Percentiles rank a stretch among this genome's conserved stretches.
Conservation (phyloP, 2,797 vertebrate genomes). For the Bovichtus variegatus region DNA sequence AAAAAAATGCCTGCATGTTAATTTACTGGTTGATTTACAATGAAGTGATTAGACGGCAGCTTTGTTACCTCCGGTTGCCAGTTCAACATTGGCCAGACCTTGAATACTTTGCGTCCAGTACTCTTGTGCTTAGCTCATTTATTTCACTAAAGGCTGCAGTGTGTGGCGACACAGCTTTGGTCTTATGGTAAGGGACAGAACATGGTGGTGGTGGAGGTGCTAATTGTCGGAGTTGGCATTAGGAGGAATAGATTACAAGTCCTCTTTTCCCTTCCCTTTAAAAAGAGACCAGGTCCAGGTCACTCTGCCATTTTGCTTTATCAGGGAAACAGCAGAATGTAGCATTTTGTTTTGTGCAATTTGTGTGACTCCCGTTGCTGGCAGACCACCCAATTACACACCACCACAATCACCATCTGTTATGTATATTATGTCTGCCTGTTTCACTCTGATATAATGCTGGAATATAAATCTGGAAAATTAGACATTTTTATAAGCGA, state of each 20-base stretch:
- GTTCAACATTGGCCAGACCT: background rate
- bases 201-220: background rate
- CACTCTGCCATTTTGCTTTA: background rate
- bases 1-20: background rate
- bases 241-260: background rate
- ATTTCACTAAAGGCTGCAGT: background rate
- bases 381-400: background rate
- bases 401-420: background rate
- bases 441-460: background rate
- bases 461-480: background rate
- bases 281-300: background rate
- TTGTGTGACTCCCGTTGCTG: background rate
- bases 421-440: background rate
- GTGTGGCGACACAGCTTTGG: background rate
- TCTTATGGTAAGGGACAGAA: background rate
- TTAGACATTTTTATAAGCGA: background rate
- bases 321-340: background rate
- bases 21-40: conserved; percentile 23
- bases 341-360: background rate
- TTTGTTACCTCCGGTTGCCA: background rate
- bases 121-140: background rate
- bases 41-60: background rate
- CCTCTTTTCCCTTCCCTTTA: background rate
- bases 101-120: background rate
- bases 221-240: background rate